phyloP scores from a whole-genome alignment of 2,888 invertebrate genomes.

The Fragum whitleyi region DNA sequence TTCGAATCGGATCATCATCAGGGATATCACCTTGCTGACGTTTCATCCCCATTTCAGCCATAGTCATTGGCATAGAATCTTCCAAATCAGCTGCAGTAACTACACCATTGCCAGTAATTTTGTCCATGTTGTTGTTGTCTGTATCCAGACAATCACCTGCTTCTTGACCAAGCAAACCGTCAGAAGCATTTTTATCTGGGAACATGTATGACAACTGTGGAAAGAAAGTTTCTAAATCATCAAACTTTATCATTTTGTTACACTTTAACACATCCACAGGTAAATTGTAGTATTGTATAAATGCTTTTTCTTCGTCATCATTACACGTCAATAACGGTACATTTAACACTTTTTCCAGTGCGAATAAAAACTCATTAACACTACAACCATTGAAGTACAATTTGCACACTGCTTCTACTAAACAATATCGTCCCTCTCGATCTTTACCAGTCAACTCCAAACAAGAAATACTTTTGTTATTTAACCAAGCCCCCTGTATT shows the following conservation, averaged over 20 bases:
- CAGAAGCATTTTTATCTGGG: conserved; percentile 63
- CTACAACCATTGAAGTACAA: conserved; percentile 81
- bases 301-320: conserved; percentile 81
- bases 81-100: conserved; percentile 48
- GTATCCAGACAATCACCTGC: background rate
- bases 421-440: conserved; percentile 76
- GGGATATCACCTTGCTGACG: background rate
- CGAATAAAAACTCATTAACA: conserved; percentile 80
- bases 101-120: conserved; percentile 27
- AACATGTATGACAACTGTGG: conserved; percentile 82
- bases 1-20: background rate
- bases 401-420: conserved; percentile 82
- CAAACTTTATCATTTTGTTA: conserved; percentile 80
- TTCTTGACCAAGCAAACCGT: conserved; percentile 14
- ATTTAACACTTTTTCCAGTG: conserved; percentile 78
- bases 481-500: conserved; percentile 77
- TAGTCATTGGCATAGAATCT: conserved; percentile 42
- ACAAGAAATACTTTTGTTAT: conserved; percentile 82
- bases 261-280: conserved; percentile 81
- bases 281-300: conserved; percentile 82
- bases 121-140: conserved; percentile 34
- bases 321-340: conserved; percentile 77
- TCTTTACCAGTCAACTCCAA: conserved; percentile 70
- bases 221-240: conserved; percentile 78
- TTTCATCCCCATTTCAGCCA: conserved; percentile 22